These are phyloP conservation scores for Hiodon alosoides DNA, from an alignment of 2,113 vertebrate species.

Conservation along the genomic window DNA sequence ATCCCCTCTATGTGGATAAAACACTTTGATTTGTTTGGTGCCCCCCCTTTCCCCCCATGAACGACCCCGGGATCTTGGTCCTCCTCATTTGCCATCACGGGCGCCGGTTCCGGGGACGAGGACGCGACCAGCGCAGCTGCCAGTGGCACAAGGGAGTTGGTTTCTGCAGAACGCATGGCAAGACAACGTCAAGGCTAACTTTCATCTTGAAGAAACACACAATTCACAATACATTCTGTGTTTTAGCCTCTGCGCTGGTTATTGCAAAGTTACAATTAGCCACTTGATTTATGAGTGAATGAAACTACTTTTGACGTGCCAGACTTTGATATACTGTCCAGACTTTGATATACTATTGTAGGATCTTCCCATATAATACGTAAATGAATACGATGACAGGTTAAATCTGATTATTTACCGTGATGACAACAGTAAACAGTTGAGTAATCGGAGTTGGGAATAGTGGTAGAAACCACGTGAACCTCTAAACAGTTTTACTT, in stretches of 20 bases:
- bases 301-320: too few relatives aligned
- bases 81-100: conserved; percentile 43
- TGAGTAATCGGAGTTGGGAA: too few relatives aligned
- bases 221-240: too few relatives aligned
- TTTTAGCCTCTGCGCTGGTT: too few relatives aligned
- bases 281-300: neutral
- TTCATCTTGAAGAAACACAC: neutral
- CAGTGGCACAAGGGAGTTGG: conserved; percentile 54
- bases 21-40: conserved; percentile 72
- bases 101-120: conserved; percentile 17
- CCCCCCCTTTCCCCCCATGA: conserved; percentile 38
- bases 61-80: conserved; percentile 35
- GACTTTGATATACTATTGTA: too few relatives aligned
- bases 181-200: neutral
- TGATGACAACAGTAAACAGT: too few relatives aligned
- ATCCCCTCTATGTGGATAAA: conserved; percentile 90
- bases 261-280: neutral
- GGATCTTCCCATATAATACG: too few relatives aligned
- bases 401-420: too few relatives aligned
- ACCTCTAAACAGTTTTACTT: too few relatives aligned
- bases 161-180: conserved; percentile 42
- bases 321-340: too few relatives aligned
- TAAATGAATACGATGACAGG: too few relatives aligned
- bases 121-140: conserved; percentile 23
- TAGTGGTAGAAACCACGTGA: too few relatives aligned